Base-by-base conservation (phyloP, 2,888 invertebrate species). In the Coelopa pilipes region DNA sequence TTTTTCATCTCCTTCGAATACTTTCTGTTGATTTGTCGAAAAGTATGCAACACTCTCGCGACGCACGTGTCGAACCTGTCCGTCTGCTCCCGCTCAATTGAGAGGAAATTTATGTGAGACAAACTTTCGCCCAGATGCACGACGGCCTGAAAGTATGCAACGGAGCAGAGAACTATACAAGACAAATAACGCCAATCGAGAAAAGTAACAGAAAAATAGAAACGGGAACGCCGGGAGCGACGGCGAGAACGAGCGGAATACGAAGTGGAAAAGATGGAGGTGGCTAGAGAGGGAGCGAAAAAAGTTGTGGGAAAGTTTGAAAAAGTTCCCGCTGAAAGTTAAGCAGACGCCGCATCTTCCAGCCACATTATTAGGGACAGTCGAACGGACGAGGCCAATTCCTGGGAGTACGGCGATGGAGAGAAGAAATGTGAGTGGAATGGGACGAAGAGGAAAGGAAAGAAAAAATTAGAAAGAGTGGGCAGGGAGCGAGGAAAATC, bases 91-190 rank as follows among this genome's bases (percentile, higher is more conserved):
- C 15, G 15, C 9, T 21, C 60, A 15, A 62, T 62, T 62, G 60
- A 62, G 15, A 21, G 24, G 60, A 62, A 62, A 62, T 24, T 62
- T 62, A 62, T 62, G 13, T 62, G 19, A 62, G 11, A 62, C 24
- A 62, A 62, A 62, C 60, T 62, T 34, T 15, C 60, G 60, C 60
- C 5, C 10, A 12, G 19, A 34, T 15, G 60, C 60, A 24, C 24
- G 34, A 9, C n/a, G n/a, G 68, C 68, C 60, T 19, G 34, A 62
- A 62, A 62, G 60, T 62, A 62, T 62, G 60, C 34, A 62, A 62
- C 53, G n/a, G 15, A 62, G 15, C 65, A 66, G 15, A n/a, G 17
- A 55, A 17, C 1, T 0, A 55, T 0, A 55, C 55, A 12, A 66
- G 49, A 17, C 21, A 62, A 62, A 62, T 15, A 34, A 7, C 21